Conservation (phyloP, 2,797 vertebrate species). For the Melanotaenia nigrans region DNA sequence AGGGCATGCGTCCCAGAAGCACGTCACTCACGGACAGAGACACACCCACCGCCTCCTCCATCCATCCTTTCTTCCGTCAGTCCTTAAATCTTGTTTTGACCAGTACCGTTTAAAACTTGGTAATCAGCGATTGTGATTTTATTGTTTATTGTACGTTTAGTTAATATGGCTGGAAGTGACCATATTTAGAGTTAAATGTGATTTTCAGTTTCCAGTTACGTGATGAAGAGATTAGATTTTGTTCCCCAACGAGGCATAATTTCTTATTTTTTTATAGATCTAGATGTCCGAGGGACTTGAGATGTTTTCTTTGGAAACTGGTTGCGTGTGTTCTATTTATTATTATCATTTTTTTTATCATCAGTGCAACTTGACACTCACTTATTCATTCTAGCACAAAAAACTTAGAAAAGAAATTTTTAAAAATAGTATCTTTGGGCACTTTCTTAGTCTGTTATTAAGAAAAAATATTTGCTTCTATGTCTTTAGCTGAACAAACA, state of each 20-base stretch:
- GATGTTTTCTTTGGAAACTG: background rate
- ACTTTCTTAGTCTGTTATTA: background rate
- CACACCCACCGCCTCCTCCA: constrained; percentile 71
- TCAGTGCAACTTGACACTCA: background rate
- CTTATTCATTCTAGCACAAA: background rate
- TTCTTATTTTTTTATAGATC: background rate
- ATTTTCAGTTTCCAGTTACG: background rate
- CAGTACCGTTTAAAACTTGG: constrained; percentile 6
- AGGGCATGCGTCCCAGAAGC: constrained; percentile 79
- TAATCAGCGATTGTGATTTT: background rate
- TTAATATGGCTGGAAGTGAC: background rate
- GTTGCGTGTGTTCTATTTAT: background rate
- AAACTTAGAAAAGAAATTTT: background rate
- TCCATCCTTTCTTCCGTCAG: constrained; percentile 33
- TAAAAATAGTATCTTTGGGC: background rate
- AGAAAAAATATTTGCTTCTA: background rate
- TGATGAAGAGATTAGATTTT: background rate
- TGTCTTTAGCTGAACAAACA: background rate
- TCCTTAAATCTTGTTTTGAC: constrained; percentile 25
- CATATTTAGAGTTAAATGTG: background rate
- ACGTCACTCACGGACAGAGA: constrained; percentile 75
- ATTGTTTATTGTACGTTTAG: background rate
- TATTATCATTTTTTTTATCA: background rate
- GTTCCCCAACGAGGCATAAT: background rate
- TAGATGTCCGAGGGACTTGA: background rate